Base-by-base conservation (phyloP, 2,797 vertebrate species). In the Trachurus trachurus region DNA sequence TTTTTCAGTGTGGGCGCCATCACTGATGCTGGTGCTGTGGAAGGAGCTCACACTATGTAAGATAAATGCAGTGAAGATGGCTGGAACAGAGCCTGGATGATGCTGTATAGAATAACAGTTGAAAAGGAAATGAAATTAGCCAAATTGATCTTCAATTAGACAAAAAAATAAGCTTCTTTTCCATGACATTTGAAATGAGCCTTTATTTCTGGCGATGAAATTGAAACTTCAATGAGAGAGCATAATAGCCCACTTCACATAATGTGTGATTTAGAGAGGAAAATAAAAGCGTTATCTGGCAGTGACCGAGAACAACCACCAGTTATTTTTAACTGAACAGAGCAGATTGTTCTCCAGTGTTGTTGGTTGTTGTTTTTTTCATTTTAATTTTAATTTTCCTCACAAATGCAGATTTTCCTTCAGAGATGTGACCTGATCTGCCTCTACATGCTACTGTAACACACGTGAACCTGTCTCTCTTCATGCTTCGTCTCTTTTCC, bases 31-130 rank as follows among this genome's bases (percentile, higher is more conserved):
- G 62, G 15, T 53, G 42, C 29, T 9, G 21, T 12, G 19, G 39
- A 52, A 7, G 50, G 42, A 63, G 22, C 19, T 71, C 66, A 50
- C 39, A 15, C 29, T 5, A 37, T 52, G 12, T 39, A 67, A 74
- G 62, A 78, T 2, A 66, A 81, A 61, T 39, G 34, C 22, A 15
- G 60, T 57, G 57, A 53, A 19, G 21, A 68, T 69, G 58, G 68
- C 65, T 62, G 56, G 10, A 75, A 56, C 31, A 50, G 67, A 63
- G 31, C 16, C 45, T 19, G 19, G 37, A 47, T 53, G n/a, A 37
- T 17, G 57, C 52, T 22, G 22, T 58, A 29, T 21, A 37, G 42
- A 71, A 60, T 45, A 73, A 22, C 29, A 45, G 50, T 47, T 40
- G n/a, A 59, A 52, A 56, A 19, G 17, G 37, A 62, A 71, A 72